Evolutionary conservation across 2,113 vertebrate genomes (phyloP).

Genomic region (Plectropomus leopardus): DNA sequence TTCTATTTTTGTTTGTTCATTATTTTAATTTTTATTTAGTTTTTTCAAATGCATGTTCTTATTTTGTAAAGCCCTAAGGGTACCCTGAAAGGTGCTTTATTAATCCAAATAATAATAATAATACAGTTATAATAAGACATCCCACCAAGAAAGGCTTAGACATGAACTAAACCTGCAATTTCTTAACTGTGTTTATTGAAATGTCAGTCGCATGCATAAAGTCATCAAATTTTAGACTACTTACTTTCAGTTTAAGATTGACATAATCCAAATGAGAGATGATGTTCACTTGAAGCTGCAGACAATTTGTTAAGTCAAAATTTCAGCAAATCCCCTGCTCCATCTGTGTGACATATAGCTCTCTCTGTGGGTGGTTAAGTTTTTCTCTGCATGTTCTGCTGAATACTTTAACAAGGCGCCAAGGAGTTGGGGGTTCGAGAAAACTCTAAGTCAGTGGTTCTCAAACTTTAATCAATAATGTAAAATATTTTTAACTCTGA

Average conservation of each 20-base stretch:
- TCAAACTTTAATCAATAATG: too few relatives aligned
- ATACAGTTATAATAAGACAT: too few relatives aligned
- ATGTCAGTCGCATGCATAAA: not conserved
- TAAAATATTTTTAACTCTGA: too few relatives aligned
- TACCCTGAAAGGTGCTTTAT: too few relatives aligned
- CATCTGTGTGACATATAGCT: slow-evolving; percentile 38
- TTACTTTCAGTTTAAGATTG: not conserved
- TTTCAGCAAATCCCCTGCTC: slow-evolving; percentile 20
- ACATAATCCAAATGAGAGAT: not conserved
- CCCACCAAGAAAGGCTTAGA: not conserved
- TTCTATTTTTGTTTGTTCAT: too few relatives aligned
- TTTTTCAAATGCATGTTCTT: too few relatives aligned
- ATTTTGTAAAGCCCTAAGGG: too few relatives aligned
- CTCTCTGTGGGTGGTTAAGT: slow-evolving; percentile 18
- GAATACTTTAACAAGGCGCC: not conserved
- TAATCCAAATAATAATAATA: too few relatives aligned
- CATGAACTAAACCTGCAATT: not conserved
- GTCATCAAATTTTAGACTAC: not conserved
- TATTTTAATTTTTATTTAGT: too few relatives aligned
- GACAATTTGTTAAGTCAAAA: not conserved
- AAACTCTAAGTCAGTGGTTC: not conserved
- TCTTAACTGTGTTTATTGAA: not conserved
- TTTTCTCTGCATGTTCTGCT: slow-evolving; percentile 15
- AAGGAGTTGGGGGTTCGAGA: not conserved
- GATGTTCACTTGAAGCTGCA: not conserved